Evolutionary conservation across 2,888 invertebrate genomes (phyloP).

Genomic region (Cacoxenus indagator): DNA sequence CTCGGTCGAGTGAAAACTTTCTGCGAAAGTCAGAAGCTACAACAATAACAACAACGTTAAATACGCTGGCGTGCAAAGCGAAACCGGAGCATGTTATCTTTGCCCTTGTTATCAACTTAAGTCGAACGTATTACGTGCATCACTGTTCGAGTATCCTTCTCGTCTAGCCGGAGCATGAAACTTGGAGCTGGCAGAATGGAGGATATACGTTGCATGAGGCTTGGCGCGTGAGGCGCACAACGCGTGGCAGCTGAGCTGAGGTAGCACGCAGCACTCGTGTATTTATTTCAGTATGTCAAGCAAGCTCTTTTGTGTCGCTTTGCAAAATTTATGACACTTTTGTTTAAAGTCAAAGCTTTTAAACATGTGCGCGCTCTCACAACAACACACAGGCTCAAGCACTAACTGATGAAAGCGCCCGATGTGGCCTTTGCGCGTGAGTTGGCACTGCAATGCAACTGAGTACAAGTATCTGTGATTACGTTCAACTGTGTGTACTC

Average conservation of each 20-base stretch:
- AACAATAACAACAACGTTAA: too few species aligned
- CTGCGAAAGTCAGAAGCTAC: too few species aligned
- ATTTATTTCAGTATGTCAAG: constrained; percentile 56
- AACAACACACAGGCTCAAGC: background rate
- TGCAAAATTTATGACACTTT: constrained; percentile 65
- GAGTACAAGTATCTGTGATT: background rate
- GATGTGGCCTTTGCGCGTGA: background rate
- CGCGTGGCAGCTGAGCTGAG: too few species aligned
- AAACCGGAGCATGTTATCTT: constrained; percentile 31
- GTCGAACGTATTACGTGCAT: constrained; percentile 63
- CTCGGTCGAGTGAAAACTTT: too few species aligned
- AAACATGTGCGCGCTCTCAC: constrained; percentile 33
- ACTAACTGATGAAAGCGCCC: background rate
- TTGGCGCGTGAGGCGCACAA: constrained; percentile 22
- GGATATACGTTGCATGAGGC: constrained; percentile 2
- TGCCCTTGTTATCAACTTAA: constrained; percentile 56
- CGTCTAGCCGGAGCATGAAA: background rate
- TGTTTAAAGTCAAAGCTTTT: constrained; percentile 54
- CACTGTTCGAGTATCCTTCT: constrained; percentile 43
- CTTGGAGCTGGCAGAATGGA: background rate
- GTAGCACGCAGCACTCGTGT: constrained; percentile 32
- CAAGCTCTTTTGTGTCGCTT: constrained; percentile 55
- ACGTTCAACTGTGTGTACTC: background rate
- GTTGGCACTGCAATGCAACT: background rate
- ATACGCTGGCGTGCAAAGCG: too few species aligned